Evolutionary conservation across 2,113 vertebrate genomes (phyloP).

Genomic region (Castor canadensis): DNA sequence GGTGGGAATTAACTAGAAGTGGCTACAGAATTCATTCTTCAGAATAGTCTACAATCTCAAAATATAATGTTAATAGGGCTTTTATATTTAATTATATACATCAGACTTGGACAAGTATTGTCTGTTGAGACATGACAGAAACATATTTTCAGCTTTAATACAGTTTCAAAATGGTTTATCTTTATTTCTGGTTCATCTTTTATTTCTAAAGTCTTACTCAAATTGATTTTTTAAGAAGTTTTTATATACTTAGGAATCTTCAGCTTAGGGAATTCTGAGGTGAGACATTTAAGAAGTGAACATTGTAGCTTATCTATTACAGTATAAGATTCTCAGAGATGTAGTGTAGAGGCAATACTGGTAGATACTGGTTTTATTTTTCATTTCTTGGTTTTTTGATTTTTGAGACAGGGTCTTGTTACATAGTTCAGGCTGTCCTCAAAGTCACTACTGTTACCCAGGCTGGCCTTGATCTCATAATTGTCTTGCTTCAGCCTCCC

Average conservation of each 20-base stretch:
- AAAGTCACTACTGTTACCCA: no score
- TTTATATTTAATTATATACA: conserved; percentile 33
- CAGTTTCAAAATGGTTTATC: conserved; percentile 2
- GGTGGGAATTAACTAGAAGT: not conserved
- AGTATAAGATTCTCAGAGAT: not conserved
- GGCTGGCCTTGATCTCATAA: no score
- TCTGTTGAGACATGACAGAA: not conserved
- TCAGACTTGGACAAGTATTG: not conserved
- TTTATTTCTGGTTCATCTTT: not conserved
- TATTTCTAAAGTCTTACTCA: conserved; percentile 5
- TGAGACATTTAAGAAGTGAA: no score
- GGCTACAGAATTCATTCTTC: not conserved
- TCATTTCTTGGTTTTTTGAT: no score
- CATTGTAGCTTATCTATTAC: not conserved
- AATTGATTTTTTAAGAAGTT: not conserved
- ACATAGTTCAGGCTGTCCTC: no score
- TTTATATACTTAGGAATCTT: not conserved
- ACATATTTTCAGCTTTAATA: not conserved
- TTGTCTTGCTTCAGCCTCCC: no score
- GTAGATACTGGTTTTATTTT: not conserved
- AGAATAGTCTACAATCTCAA: not conserved
- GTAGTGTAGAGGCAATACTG: not conserved
- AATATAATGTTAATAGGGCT: not conserved
- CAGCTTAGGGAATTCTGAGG: not conserved
- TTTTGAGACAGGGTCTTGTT: no score